phyloP scores from a whole-genome alignment of 2,797 vertebrate species.

The Anguilla megastoma region DNA sequence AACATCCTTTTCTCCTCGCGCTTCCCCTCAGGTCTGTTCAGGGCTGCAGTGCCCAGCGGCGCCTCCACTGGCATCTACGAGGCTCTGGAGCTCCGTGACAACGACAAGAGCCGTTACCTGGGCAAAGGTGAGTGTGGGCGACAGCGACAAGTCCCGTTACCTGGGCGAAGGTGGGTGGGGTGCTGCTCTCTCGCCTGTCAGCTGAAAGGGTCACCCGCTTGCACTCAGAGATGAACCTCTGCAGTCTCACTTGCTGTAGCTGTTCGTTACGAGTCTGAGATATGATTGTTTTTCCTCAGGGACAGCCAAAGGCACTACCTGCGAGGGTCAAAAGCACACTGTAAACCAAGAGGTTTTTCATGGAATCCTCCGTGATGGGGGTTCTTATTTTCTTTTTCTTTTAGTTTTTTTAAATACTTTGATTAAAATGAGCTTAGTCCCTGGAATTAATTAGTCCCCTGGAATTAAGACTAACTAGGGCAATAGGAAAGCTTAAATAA shows the following conservation, averaged over 20 bases:
- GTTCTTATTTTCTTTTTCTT: not conserved
- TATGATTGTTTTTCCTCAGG: not conserved
- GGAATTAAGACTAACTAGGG: not conserved
- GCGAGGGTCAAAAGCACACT: not conserved
- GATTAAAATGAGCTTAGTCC: not conserved
- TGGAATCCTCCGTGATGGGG: not conserved
- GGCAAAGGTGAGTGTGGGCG: slow-evolving; percentile 85
- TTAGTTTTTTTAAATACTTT: not conserved
- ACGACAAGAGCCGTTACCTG: slow-evolving; percentile 95
- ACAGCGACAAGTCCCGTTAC: slow-evolving; percentile 96
- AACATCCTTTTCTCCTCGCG: slow-evolving; percentile 29
- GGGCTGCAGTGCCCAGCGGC: slow-evolving; percentile 97
- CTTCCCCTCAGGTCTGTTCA: slow-evolving; percentile 83
- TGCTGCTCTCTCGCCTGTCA: not conserved
- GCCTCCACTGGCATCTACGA: slow-evolving; percentile 98
- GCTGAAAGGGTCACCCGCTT: not conserved
- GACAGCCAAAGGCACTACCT: not conserved
- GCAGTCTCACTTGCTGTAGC: not conserved
- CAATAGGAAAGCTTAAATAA: not conserved
- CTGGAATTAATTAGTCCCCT: not conserved
- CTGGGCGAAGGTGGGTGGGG: slow-evolving; percentile 87
- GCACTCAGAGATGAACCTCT: not conserved
- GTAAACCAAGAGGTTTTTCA: not conserved
- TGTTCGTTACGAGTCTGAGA: not conserved
- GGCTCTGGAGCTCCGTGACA: slow-evolving; percentile 95